Evolutionary conservation across 2,888 invertebrate genomes (phyloP), one percentile per base, ranked within the genome.

Genomic region (Nephrotoma flavescens): DNA sequence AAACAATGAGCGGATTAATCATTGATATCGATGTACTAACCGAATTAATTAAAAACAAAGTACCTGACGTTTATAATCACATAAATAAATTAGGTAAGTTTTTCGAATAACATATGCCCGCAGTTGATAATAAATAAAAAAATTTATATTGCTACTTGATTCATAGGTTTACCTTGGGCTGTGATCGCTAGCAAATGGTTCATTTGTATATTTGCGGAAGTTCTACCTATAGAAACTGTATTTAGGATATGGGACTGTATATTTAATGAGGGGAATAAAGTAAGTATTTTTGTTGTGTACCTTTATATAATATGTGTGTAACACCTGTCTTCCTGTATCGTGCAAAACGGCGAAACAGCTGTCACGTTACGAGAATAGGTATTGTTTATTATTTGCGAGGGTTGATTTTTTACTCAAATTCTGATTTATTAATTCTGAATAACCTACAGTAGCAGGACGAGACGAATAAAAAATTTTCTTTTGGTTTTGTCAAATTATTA

Each of bases 121-220:
- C 12, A 12, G 6, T n/a, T n/a, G 1, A 31, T 31, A 86, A 1
- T 57, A 41, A 86, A 31, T 6, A 57, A 5, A 15, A 2, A 52
- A 52, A 31, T 71, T 41, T 47, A 15, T 52, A 1, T 41, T 86
- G 86, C 71, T 44, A 41, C 11, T 31, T 83, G 12, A 88, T 86
- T 83, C 86, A 2, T 88, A 94, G 94, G 96, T 87, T 93, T 98
- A 89, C 96, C 97, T 12, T 98, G 97, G 96, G 95, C 97, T 86
- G 95, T 98, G 87, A 95, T 98, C 89, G 95, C 96, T 42, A 97
- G 97, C 87, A 98, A 98, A 92, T 98, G 98, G 98, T 98, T 98
- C 90, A 96, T 98, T 89, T 98, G 98, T 90, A 93, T 98, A 86
- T 98, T 96, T 92, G 96, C 97, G 86, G 98, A 98, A 93, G 97